Conservation (phyloP, 2,113 vertebrate genomes). For the Agapornis roseicollis region DNA sequence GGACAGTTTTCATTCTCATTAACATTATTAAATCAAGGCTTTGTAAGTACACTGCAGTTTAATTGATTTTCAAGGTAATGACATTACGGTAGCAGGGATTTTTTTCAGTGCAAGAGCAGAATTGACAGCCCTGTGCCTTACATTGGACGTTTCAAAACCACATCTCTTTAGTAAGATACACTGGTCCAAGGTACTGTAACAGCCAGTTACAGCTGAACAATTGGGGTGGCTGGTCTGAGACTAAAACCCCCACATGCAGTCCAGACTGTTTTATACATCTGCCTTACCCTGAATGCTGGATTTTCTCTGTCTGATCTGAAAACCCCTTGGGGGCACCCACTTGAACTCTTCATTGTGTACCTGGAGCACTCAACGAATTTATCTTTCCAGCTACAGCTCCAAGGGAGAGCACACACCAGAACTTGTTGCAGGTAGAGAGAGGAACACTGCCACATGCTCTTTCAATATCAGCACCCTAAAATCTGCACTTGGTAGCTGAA, state of each 20-base stretch:
- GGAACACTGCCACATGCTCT: background rate
- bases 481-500: background rate
- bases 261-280: background rate
- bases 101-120: background rate
- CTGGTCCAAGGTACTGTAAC: background rate
- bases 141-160: background rate
- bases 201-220: background rate
- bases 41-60: background rate
- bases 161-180: background rate
- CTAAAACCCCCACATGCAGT: background rate
- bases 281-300: background rate
- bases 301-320: background rate
- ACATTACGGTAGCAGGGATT: background rate
- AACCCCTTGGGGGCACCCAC: background rate
- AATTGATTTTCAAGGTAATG: background rate
- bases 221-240: background rate
- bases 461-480: fast-evolving
- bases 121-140: background rate
- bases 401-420: background rate
- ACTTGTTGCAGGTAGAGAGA: background rate
- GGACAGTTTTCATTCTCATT: background rate
- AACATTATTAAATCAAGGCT: background rate
- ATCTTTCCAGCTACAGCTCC: background rate
- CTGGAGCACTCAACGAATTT: background rate
- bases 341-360: background rate